Base-by-base conservation (phyloP, 2,888 invertebrate genomes). In the Agrochola macilenta region DNA sequence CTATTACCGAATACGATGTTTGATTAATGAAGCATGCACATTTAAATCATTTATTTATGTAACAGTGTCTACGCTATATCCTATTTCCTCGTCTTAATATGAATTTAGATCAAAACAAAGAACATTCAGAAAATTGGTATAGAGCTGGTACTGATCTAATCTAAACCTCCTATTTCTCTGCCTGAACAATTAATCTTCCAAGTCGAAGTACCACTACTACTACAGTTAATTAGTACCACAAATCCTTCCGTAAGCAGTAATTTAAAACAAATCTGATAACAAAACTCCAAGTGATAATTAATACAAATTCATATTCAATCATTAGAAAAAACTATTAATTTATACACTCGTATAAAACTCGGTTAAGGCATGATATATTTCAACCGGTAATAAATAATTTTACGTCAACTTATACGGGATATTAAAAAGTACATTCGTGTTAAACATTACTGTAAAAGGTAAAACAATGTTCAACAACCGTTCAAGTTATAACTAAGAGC, bases 331-430 rank as follows among this genome's bases (percentile, higher is more conserved):
- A 63, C 12, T 17, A 63, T 65, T 74, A 61, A 84, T 70, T 57
- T 75, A 75, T 66, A 75, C 74, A 23, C 35, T 70, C 58, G 8
- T 54, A 35, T 23, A 54, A 54, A 63, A 69, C 9, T 72, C 17
- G 17, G 69, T 35, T 69, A 84, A 52, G 74, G 70, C 60, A 61
- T 73, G 74, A 64, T 84, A 84, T 71, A 73, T 84, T 75, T 74
- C 23, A 73, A 75, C 66, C 9, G 63, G 66, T 68, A 64, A 84
- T 84, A 84, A 84, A 84, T 84, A 78, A 84, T 84, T 84, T 78
- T 5, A 70, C 39, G 74, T 78, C 78, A 82, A 84, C 70, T 81
- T 81, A 78, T 68, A 75, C 84, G 23, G 39, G 20, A 78, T 74
- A 81, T 83, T 75, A 78, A 75, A 75, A 81, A 74, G 26, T 61